phyloP scores from a whole-genome alignment of 2,888 invertebrate genomes.

The Mylabris sibirica region DNA sequence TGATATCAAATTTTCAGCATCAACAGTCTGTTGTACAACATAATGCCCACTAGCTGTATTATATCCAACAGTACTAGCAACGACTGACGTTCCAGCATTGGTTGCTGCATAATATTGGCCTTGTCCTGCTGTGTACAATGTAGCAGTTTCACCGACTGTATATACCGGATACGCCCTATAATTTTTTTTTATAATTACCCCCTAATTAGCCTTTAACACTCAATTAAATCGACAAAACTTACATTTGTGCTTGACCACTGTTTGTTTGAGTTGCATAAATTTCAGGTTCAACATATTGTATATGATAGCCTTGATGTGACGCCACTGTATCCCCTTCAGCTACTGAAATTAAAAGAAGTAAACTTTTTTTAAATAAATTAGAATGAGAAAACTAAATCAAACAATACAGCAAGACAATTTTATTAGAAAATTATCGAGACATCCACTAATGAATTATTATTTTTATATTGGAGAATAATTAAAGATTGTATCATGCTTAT shows the following conservation, averaged over 20 bases:
- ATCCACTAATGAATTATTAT: neutral
- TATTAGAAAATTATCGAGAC: neutral
- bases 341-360: constrained; percentile 52
- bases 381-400: neutral
- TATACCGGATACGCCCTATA: constrained; percentile 81
- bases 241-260: constrained; percentile 69
- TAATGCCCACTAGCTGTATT: constrained; percentile 66
- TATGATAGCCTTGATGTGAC: constrained; percentile 70
- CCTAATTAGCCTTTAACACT: neutral
- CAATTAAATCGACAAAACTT: constrained; percentile 45
- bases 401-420: neutral
- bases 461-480: neutral
- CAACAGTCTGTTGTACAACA: constrained; percentile 74
- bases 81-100: constrained; percentile 71
- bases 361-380: constrained; percentile 13
- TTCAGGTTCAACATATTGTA: constrained; percentile 78
- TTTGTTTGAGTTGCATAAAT: constrained; percentile 67
- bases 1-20: constrained; percentile 68
- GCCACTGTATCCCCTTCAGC: constrained; percentile 68
- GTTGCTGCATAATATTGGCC: constrained; percentile 77
- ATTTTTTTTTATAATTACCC: neutral
- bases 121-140: constrained; percentile 68
- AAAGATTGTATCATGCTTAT: neutral
- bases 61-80: constrained; percentile 59
- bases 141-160: constrained; percentile 71